Conservation (phyloP, 1,140 invertebrate species). For the Pogonus chalceus region DNA sequence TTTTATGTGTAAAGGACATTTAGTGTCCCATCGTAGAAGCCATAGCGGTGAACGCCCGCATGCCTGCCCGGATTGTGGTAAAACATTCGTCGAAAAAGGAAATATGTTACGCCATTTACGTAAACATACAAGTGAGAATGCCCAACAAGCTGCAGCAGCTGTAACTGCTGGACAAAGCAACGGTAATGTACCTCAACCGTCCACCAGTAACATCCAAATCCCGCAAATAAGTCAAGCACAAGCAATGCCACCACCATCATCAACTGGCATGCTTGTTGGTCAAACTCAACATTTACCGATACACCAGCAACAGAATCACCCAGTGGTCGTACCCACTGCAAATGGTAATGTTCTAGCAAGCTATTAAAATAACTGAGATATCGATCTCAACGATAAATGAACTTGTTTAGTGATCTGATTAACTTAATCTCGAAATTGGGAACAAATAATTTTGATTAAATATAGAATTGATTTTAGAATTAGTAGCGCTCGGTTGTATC, state of each 20-base stretch:
- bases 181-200: neutral
- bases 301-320: slow-evolving; percentile 26
- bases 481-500: too few species aligned
- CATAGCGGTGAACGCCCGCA: slow-evolving; percentile 81
- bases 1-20: slow-evolving; percentile 92
- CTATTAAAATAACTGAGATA: slow-evolving; percentile 19
- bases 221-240: neutral
- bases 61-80: slow-evolving; percentile 61
- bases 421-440: neutral
- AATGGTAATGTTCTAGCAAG: slow-evolving; percentile 32
- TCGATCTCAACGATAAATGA: neutral
- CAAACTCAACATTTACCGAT: slow-evolving; percentile 25
- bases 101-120: slow-evolving; percentile 55
- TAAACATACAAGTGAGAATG: slow-evolving; percentile 38
- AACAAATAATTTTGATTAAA: neutral
- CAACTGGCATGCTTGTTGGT: slow-evolving; percentile 16
- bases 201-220: slow-evolving; percentile 7
- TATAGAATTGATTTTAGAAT: neutral
- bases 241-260: slow-evolving; percentile 13
- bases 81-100: slow-evolving; percentile 68
- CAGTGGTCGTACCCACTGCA: slow-evolving; percentile 30
- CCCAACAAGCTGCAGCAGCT: slow-evolving; percentile 15
- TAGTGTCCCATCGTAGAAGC: slow-evolving; percentile 78
- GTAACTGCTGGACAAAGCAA: neutral
- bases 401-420: neutral